Evolutionary conservation across 1,140 invertebrate species (phyloP).

Genomic region (Ips nitidus): DNA sequence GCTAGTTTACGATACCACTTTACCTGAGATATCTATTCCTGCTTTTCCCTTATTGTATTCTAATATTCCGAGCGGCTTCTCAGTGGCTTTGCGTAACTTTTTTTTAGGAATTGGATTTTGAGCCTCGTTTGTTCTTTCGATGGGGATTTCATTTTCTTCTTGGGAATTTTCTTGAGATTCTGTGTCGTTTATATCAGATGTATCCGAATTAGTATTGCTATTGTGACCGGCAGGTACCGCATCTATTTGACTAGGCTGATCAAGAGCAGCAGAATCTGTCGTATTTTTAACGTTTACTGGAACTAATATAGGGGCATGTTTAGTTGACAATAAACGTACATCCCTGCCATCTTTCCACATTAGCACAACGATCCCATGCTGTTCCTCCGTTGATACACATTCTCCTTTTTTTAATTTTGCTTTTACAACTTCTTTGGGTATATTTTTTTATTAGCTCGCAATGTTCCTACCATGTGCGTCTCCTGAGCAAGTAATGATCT

Average conservation of each 20-base stretch:
- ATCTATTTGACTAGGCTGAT: conserved; percentile 15
- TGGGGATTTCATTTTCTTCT: not conserved
- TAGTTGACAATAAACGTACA: conserved; percentile 52
- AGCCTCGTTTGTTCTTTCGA: too few species aligned
- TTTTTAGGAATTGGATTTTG: too few species aligned
- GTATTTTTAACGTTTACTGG: not conserved
- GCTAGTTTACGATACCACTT: conserved; percentile 52
- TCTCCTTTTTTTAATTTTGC: conserved; percentile 51
- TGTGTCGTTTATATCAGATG: not conserved
- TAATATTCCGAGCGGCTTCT: not conserved
- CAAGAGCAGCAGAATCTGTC: not conserved
- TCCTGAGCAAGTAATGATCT: not conserved
- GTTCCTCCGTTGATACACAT: conserved; percentile 45
- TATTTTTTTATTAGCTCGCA: conserved; percentile 29
- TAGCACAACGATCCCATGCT: conserved; percentile 50
- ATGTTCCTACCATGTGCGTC: not conserved
- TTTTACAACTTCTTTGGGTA: conserved; percentile 42
- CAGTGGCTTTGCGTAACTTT: not conserved
- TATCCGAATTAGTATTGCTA: not conserved
- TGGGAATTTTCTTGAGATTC: too few species aligned
- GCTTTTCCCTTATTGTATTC: not conserved
- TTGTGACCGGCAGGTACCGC: too few species aligned
- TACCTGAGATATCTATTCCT: conserved; percentile 46
- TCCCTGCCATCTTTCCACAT: conserved; percentile 54
- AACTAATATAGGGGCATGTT: conserved; percentile 39